phyloP scores from a whole-genome alignment of 2,888 invertebrate species.

The Drosophila falleni region DNA sequence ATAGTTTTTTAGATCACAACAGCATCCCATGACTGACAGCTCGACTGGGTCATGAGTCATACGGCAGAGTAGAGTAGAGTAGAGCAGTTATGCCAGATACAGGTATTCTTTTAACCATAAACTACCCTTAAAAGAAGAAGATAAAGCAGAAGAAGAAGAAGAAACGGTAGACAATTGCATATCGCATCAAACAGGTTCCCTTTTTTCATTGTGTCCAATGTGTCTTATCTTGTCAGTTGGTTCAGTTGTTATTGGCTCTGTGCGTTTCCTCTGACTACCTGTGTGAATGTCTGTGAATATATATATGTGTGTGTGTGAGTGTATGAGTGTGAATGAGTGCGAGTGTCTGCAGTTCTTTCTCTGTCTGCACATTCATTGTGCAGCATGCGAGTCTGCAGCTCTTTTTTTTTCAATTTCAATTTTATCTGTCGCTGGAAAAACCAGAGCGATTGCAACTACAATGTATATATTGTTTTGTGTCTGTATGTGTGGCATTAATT shows the following conservation, averaged over 20 bases:
- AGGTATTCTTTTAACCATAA: slow-evolving; percentile 10
- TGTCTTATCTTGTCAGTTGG: slow-evolving; percentile 60
- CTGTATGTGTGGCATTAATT: slow-evolving; percentile 56
- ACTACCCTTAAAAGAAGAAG: slow-evolving; percentile 42
- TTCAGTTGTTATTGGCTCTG: slow-evolving; percentile 23
- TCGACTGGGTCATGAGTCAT: slow-evolving; percentile 66
- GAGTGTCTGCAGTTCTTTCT: slow-evolving; percentile 25
- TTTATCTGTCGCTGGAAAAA: slow-evolving; percentile 44
- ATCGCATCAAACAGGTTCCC: slow-evolving; percentile 56
- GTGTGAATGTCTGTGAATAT: slow-evolving; percentile 12
- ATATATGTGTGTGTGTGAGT: not conserved
- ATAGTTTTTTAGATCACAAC: slow-evolving; percentile 19
- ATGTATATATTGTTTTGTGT: slow-evolving; percentile 14
- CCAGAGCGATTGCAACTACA: slow-evolving; percentile 47
- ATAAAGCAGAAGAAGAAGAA: not conserved
- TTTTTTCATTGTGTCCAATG: slow-evolving; percentile 40
- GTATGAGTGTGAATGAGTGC: not conserved
- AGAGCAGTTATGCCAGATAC: not conserved
- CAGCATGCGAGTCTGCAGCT: slow-evolving; percentile 31
- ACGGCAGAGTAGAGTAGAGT: not conserved
- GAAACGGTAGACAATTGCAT: slow-evolving; percentile 45
- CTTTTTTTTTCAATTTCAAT: slow-evolving; percentile 1
- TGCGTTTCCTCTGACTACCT: slow-evolving; percentile 50
- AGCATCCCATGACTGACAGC: slow-evolving; percentile 19
- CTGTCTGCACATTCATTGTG: slow-evolving; percentile 49